These are phyloP conservation scores for Tauraco hartlaubi DNA, from an alignment of 2,797 vertebrate species.

Conservation along the genomic window DNA sequence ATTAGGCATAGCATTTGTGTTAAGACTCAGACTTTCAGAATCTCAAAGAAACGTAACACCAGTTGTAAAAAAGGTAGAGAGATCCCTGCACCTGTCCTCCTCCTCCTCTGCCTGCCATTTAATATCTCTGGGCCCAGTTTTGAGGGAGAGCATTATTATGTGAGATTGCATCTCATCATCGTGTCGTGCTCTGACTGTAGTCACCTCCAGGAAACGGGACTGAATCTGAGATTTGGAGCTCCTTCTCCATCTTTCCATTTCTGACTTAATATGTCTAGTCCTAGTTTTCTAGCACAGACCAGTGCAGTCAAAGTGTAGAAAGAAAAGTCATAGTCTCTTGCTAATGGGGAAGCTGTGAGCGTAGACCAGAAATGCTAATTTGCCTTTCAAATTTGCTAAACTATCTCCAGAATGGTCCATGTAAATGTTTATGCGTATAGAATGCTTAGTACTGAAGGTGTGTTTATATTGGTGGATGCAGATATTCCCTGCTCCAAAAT, in stretches of 20 bases:
- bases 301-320: not conserved
- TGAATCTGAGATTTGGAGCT: not conserved
- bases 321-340: not conserved
- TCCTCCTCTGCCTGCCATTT: not conserved
- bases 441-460: not conserved
- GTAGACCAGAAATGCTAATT: not conserved
- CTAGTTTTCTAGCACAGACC: not conserved
- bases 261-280: not conserved
- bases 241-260: not conserved
- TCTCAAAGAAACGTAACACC: not conserved
- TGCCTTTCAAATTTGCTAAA: not conserved
- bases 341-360: not conserved
- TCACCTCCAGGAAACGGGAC: not conserved
- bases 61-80: not conserved
- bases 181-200: not conserved
- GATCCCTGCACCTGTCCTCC: not conserved
- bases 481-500: not conserved
- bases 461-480: not conserved
- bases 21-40: not conserved
- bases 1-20: not conserved
- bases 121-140: not conserved
- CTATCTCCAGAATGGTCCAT: not conserved
- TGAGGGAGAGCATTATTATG: not conserved
- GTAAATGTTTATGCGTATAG: not conserved
- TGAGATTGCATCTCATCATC: not conserved